Base-by-base conservation (phyloP, 2,113 vertebrate species). In the Anoplopoma fimbria region DNA sequence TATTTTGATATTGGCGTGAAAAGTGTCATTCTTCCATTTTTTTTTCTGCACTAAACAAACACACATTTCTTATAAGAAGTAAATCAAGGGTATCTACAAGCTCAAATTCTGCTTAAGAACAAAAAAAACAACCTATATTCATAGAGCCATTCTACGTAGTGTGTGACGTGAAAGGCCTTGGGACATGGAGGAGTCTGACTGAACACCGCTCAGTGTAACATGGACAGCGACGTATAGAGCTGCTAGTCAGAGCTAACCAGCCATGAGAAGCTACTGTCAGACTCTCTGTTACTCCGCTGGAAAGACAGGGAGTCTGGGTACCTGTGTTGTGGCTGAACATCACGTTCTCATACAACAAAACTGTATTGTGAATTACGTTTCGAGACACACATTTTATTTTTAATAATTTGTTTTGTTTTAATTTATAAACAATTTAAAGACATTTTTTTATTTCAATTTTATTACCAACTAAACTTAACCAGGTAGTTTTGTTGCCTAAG, bases 221-320 rank as follows among this genome's bases (percentile, higher is more conserved):
- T 62, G 60, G 60, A 36, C 60, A 62, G 60, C 19, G 19, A 21
- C 9, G 51, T 10, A 10, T 33, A 21, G 21, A 36, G 61, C 10
- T 33, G 33, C n/a, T n/a, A n/a, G 58, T 61, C 19, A 61, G 58
- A 34, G 58, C 61, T 23, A 63, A 63, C 33, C 33, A 63, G 33
- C 61, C 61, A 36, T 63, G 61, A 63, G 33, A 5, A n/a, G 61
- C 61, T 63, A n/a, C 61, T 36, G 61, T 36, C 61, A 63, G 21
- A 36, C 33, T 13, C 60, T 10, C 31, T 3, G 15, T 60, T 31
- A 17, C 57, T 31, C 17, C 3, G 58, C 58, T 61, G 31, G 58
- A 33, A 61, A 34, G 15, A 21, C 14, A 5, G 60, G 60, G 9
- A 36, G 33, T n/a, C 34, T 64, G 36, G 23, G 23, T 64, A 40